A percentile compares a stretch with the other conserved stretches of the same genome.
phyloP scores from a whole-genome alignment of 35 echinoderm and acorn worm species.

The Lytechinus pictus region DNA sequence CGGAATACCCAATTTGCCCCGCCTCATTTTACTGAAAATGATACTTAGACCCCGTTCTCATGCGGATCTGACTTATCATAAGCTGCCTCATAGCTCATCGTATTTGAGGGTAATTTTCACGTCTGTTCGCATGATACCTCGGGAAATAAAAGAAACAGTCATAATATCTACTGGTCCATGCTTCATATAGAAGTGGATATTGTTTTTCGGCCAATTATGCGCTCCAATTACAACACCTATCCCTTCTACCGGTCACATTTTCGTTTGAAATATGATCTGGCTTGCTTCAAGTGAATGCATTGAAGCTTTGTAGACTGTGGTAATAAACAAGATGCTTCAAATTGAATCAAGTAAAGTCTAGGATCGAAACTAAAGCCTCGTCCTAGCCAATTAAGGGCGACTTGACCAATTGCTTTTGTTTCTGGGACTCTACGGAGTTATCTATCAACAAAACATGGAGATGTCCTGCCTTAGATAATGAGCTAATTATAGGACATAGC shows the following conservation, averaged over 20 bases:
- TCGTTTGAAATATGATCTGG: slow-evolving; percentile 3
- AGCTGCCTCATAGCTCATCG: too few species aligned
- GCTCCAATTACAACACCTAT: neutral
- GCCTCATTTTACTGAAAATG: too few species aligned
- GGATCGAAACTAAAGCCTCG: neutral
- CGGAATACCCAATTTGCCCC: too few species aligned
- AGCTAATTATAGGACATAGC: neutral
- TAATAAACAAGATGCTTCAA: neutral
- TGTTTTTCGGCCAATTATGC: neutral
- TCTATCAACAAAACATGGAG: neutral
- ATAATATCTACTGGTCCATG: too few species aligned
- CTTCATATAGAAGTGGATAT: neutral
- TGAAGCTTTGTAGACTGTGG: neutral
- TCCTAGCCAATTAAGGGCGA: neutral
- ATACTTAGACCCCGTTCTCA: too few species aligned
- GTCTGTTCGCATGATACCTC: too few species aligned
- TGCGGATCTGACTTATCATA: too few species aligned
- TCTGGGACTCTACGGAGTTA: neutral
- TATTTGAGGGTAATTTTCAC: too few species aligned
- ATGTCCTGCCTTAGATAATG: neutral
- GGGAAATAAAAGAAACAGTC: too few species aligned
- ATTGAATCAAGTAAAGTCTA: slow-evolving; percentile 5
- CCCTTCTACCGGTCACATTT: neutral
- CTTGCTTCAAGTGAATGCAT: neutral
- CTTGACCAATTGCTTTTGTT: slow-evolving; percentile 18